Evolutionary conservation across 2,113 vertebrate species (phyloP).

Genomic region (Myxocyprinus asiaticus): DNA sequence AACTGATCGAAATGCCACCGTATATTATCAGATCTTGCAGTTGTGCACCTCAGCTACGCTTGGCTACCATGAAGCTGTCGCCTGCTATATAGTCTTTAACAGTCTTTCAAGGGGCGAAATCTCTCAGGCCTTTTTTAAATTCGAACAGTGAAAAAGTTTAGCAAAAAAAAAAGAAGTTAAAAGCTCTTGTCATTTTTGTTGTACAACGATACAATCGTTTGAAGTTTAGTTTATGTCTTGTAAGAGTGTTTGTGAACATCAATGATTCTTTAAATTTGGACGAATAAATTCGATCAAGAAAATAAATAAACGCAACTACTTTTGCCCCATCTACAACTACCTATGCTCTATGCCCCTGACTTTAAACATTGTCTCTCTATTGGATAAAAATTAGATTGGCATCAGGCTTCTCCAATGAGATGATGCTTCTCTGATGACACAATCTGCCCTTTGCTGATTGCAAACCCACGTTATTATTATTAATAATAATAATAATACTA

Average conservation of each 20-base stretch:
- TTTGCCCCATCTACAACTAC: conserved; percentile 10
- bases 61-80: not conserved
- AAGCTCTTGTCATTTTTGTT: not conserved
- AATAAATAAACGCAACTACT: not conserved
- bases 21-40: not conserved
- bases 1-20: not conserved
- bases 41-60: no score
- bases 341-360: not conserved
- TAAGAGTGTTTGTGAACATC: not conserved
- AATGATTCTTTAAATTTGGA: not conserved
- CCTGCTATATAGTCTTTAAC: conserved; percentile 5
- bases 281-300: not conserved
- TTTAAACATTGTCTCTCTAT: not conserved
- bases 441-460: conserved; percentile 24
- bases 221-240: not conserved
- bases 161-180: not conserved
- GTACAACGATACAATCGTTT: not conserved
- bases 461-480: conserved; percentile 33
- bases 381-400: conserved; percentile 27
- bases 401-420: not conserved
- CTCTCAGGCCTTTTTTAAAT: not conserved
- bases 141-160: no score
- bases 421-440: not conserved
- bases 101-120: conserved; percentile 1
- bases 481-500: not conserved